phyloP scores from a whole-genome alignment of 2,888 invertebrate species.

The Ochropleura plecta region DNA sequence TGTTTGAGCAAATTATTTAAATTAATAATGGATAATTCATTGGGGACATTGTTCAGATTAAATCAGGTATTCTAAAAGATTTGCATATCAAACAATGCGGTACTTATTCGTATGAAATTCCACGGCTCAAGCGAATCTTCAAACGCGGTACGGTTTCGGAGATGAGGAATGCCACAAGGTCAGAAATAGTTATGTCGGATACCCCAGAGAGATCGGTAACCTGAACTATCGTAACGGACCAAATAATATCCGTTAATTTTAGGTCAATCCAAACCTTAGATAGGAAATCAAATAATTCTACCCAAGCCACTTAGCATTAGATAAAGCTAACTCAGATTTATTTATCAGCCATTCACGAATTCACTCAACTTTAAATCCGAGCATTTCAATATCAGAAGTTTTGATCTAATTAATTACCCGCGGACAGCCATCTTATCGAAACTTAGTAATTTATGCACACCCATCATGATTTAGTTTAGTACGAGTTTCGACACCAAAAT shows the following conservation, averaged over 20 bases:
- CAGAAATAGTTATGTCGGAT: neutral
- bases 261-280: constrained; percentile 33
- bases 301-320: constrained; percentile 39
- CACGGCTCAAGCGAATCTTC: neutral
- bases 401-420: constrained; percentile 54
- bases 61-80: neutral
- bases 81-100: constrained; percentile 6
- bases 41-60: constrained; percentile 2
- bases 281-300: constrained; percentile 34
- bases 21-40: neutral
- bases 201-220: constrained; percentile 14
- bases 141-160: neutral
- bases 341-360: constrained; percentile 50
- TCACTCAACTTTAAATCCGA: constrained; percentile 45
- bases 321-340: constrained; percentile 44
- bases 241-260: constrained; percentile 26
- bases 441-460: constrained; percentile 68
- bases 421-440: constrained; percentile 56
- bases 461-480: constrained; percentile 66
- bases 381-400: constrained; percentile 40
- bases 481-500: constrained; percentile 76
- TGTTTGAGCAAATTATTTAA: neutral
- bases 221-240: neutral
- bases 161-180: constrained; percentile 6
- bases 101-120: neutral